Conservation (phyloP, 2,797 vertebrate species). For the Melanotaenia boesemani region DNA sequence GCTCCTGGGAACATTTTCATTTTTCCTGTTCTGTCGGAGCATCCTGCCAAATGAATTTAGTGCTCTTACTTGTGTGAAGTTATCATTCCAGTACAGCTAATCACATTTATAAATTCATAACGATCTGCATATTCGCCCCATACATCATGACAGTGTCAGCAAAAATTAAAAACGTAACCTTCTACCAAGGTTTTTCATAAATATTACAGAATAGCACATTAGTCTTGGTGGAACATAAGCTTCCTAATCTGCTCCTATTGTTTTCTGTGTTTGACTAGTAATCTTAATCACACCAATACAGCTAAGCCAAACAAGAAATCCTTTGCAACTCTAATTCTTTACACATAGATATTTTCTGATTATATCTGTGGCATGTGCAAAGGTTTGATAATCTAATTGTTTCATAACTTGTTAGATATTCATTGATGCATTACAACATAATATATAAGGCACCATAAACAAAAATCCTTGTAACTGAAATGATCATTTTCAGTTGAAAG, state of each 20-base stretch:
- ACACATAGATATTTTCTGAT: neutral
- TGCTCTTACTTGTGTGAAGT: conserved; percentile 67
- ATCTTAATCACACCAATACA: neutral
- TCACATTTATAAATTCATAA: neutral
- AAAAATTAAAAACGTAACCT: too few species aligned
- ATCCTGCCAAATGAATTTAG: conserved; percentile 86
- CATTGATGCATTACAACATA: too few species aligned
- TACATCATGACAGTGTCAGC: too few species aligned
- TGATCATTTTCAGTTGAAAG: too few species aligned
- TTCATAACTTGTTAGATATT: too few species aligned
- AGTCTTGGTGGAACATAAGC: too few species aligned
- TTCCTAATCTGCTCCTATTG: neutral
- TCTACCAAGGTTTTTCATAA: too few species aligned
- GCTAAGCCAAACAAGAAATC: neutral
- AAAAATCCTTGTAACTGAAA: too few species aligned
- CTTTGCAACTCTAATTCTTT: neutral
- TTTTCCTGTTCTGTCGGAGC: conserved; percentile 86
- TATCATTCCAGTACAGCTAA: conserved; percentile 70
- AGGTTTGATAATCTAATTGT: too few species aligned
- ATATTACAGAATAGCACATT: too few species aligned
- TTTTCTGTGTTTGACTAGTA: neutral
- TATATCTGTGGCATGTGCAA: neutral
- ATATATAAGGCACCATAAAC: too few species aligned
- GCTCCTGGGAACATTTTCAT: conserved; percentile 87
- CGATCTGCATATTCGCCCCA: neutral